phyloP scores from a whole-genome alignment of 1,140 invertebrate species.

The Contarinia nasturtii region DNA sequence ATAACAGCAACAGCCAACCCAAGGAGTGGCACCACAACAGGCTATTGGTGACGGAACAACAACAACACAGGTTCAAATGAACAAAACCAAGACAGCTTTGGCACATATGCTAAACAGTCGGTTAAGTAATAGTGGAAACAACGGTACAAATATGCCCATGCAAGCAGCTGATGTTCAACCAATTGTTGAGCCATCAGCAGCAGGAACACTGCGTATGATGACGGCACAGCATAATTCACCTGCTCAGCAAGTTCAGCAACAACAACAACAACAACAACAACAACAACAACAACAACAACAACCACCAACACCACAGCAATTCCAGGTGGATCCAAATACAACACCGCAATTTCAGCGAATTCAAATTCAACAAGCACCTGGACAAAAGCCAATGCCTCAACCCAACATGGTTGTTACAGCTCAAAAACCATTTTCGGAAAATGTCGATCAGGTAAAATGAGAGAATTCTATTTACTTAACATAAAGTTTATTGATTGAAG shows the following conservation, averaged over 20 bases:
- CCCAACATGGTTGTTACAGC: constrained; percentile 14
- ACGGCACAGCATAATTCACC: constrained; percentile 49
- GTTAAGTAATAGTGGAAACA: constrained; percentile 36
- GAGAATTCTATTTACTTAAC: too few species aligned
- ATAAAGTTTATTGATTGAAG: too few species aligned
- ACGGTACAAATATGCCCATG: constrained; percentile 9
- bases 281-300: constrained; percentile 15
- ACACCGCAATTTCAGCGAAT: not conserved
- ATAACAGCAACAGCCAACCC: constrained; percentile 26
- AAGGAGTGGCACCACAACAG: constrained; percentile 26
- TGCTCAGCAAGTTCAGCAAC: constrained; percentile 13
- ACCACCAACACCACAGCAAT: constrained; percentile 27
- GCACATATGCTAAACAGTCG: constrained; percentile 86
- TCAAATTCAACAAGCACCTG: not conserved
- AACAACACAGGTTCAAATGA: constrained; percentile 27
- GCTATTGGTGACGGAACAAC: constrained; percentile 11
- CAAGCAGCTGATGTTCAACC: constrained; percentile 16
- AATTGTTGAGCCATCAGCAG: constrained; percentile 38
- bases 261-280: constrained; percentile 14
- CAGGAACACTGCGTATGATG: constrained; percentile 54
- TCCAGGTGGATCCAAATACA: constrained; percentile 16
- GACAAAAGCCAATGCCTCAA: constrained; percentile 10
- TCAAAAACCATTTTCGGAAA: constrained; percentile 14
- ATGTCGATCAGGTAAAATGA: constrained; percentile 19
- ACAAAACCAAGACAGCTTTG: constrained; percentile 87